phyloP scores from a whole-genome alignment of 2,113 vertebrate species.

The Leptobrachium ailaonicum region DNA sequence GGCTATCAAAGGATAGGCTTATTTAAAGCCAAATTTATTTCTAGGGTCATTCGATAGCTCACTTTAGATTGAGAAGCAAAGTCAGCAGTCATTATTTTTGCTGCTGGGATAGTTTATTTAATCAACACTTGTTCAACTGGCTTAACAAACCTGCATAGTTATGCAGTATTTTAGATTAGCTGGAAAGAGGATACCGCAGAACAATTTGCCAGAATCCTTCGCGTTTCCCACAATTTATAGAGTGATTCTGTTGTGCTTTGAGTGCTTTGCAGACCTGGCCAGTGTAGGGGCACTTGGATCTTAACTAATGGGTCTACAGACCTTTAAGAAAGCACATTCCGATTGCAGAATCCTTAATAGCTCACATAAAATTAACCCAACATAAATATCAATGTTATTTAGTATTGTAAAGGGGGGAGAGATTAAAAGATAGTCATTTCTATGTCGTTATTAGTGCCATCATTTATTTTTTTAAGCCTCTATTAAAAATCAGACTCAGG shows the following conservation, averaged over 20 bases:
- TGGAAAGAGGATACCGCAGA: constrained; percentile 26
- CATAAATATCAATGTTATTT: constrained; percentile 33
- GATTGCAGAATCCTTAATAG: constrained; percentile 48
- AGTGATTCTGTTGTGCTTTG: constrained; percentile 29
- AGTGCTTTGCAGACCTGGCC: constrained; percentile 26
- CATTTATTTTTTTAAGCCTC: not conserved
- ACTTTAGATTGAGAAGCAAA: constrained; percentile 17
- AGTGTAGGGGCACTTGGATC: constrained; percentile 3
- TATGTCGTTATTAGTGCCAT: constrained; percentile 10
- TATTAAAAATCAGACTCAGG: not conserved
- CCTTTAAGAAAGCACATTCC: constrained; percentile 33
- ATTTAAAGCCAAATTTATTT: constrained; percentile 5
- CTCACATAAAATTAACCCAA: constrained; percentile 24
- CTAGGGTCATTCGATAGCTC: constrained; percentile 19
- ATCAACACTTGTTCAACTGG: constrained; percentile 24
- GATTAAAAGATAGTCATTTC: constrained; percentile 10
- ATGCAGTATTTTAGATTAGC: constrained; percentile 35
- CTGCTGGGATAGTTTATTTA: constrained; percentile 22
- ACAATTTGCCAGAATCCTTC: not conserved
- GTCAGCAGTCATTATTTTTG: constrained; percentile 27
- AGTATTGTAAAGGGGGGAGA: constrained; percentile 15
- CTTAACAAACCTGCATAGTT: constrained; percentile 17
- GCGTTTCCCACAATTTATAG: constrained; percentile 34
- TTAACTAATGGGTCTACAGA: constrained; percentile 6
- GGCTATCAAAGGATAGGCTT: no score